Percentiles rank a stretch among this genome's conserved stretches.
phyloP scores from a whole-genome alignment of 2,113 vertebrate species.

The Engystomops pustulosus region DNA sequence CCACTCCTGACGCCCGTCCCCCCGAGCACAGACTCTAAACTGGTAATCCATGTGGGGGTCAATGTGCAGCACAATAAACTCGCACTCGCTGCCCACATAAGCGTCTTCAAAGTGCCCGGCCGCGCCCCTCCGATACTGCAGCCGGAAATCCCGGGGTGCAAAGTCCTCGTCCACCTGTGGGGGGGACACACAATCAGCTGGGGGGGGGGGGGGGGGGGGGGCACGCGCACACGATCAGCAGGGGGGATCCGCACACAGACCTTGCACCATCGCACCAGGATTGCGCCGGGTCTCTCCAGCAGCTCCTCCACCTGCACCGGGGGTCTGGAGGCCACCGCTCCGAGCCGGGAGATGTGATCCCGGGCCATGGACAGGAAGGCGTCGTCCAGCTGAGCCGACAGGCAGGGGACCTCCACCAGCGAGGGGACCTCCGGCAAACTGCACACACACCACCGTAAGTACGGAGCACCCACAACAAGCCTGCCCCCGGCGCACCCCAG shows the following conservation, averaged over 20 bases:
- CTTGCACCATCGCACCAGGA: constrained; percentile 97
- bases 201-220: neutral
- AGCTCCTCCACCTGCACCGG: constrained; percentile 95
- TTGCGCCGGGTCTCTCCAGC: constrained; percentile 90
- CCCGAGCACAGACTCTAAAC: constrained; percentile 93
- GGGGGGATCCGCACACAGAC: too few species aligned
- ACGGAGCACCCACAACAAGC: neutral
- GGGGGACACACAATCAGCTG: neutral
- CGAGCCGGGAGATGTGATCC: constrained; percentile 84
- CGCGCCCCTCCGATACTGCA: constrained; percentile 84
- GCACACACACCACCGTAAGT: constrained; percentile 59
- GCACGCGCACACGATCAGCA: too few species aligned
- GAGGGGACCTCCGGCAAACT: constrained; percentile 97
- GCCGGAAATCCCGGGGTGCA: constrained; percentile 84
- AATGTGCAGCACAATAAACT: constrained; percentile 90
- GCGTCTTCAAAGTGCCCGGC: constrained; percentile 87
- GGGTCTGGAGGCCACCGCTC: constrained; percentile 88
- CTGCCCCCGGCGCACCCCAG: neutral
- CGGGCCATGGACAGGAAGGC: constrained; percentile 85
- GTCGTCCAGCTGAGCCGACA: constrained; percentile 94
- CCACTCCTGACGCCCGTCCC: constrained; percentile 94
- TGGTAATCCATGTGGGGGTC: constrained; percentile 87
- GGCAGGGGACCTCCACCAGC: constrained; percentile 91
- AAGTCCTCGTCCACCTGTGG: constrained; percentile 95
- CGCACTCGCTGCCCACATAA: constrained; percentile 86